phyloP scores from a whole-genome alignment of 2,797 vertebrate genomes.

The Halcyon leucocephala region DNA sequence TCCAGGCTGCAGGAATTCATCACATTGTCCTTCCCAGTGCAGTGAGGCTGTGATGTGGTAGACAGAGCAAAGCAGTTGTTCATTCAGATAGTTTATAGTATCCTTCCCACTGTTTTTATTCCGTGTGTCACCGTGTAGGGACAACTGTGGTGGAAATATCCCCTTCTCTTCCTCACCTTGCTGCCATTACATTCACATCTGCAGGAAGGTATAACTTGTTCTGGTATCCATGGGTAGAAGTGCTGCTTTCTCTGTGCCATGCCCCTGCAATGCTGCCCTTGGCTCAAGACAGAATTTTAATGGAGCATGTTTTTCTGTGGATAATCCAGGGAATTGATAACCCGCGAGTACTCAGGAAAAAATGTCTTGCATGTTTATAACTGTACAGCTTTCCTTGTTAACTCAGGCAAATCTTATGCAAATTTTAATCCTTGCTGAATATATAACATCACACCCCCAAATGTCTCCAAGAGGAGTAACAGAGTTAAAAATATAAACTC shows the following conservation, averaged over 20 bases:
- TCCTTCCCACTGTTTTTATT: background rate
- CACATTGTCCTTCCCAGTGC: background rate
- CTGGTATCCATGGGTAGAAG: background rate
- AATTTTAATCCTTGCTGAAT: conserved; percentile 9
- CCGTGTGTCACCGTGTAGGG: background rate
- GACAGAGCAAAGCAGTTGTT: background rate
- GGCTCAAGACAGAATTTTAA: background rate
- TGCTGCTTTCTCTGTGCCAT: background rate
- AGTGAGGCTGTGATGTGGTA: background rate
- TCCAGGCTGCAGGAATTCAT: background rate
- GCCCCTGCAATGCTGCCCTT: background rate
- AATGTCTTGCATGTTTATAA: background rate
- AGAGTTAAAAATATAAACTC: background rate
- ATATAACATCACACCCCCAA: background rate
- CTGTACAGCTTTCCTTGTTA: background rate
- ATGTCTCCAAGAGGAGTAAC: conserved; percentile 7
- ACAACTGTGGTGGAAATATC: background rate
- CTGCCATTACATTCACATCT: background rate
- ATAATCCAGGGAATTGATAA: background rate
- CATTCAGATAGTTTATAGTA: background rate
- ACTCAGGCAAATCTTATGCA: background rate
- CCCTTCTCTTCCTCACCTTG: background rate
- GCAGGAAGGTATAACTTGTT: background rate
- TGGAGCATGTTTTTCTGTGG: background rate
- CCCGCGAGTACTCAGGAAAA: background rate